These are phyloP conservation scores for Coendou prehensilis DNA, from an alignment of 2,797 vertebrate genomes.

Conservation along the genomic window DNA sequence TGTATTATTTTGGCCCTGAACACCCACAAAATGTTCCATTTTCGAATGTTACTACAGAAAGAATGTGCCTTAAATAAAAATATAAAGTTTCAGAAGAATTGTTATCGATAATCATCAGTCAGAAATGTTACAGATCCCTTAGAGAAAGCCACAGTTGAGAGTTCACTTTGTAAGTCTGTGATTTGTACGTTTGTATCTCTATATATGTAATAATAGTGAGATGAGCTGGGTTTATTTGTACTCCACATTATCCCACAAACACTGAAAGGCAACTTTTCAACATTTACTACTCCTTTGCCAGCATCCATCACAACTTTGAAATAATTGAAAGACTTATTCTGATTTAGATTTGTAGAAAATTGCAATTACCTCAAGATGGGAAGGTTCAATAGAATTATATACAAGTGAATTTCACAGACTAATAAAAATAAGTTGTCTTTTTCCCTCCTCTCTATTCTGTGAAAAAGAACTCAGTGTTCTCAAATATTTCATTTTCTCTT, in stretches of 20 bases:
- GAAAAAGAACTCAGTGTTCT: conserved; percentile 51
- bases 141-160: conserved; percentile 9
- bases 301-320: background rate
- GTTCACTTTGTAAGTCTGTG: background rate
- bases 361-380: background rate
- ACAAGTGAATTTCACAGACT: conserved; percentile 28
- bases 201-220: background rate
- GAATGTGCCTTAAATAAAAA: conserved; percentile 40
- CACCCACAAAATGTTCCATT: conserved; percentile 72
- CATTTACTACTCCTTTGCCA: background rate
- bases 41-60: conserved; percentile 46
- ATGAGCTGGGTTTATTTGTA: background rate
- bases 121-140: conserved; percentile 2
- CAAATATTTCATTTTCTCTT: conserved; percentile 56
- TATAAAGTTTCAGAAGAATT: conserved; percentile 60
- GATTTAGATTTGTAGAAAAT: conserved; percentile 33
- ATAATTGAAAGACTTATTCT: background rate
- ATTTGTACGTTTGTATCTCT: background rate
- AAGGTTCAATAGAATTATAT: background rate
- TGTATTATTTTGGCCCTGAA: conserved; percentile 35
- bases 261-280: conserved; percentile 34
- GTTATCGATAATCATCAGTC: conserved; percentile 53
- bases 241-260: background rate
- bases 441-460: background rate
- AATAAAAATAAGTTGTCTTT: conserved; percentile 2